Evolutionary conservation across 2,888 invertebrate species (phyloP), one percentile per base, ranked within the genome.

Genomic region (Cryptus viduatorius): DNA sequence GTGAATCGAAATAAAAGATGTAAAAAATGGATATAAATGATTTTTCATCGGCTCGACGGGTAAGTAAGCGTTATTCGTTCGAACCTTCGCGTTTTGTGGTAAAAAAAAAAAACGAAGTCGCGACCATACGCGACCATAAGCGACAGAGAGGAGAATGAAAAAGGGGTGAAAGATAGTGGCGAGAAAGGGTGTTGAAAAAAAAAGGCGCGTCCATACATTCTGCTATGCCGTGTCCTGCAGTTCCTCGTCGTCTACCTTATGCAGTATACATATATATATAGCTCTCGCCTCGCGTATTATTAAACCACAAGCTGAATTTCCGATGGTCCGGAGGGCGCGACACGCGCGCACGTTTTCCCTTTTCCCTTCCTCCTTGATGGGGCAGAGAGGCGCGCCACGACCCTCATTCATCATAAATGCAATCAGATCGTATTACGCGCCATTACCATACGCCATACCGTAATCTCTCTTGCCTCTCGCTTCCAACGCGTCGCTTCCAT

Each of bases 351-450:
- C 79, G 82, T 59, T 50, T 31, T 56, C 65, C 67, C 69, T 44
- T 71, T n/a, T 79, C 67, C 48, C 82, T 37, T 71, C 56, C 65
- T 56, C 48, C 53, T n/a, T 50, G 24, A 37, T 65, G 37, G 79
- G 79, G 64, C 56, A 68, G 78, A 68, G 78, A 61, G 44, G 79
- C 77, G 65, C 86, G 84, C 84, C 86, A 76, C 86, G 82, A 87
- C 87, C 87, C 88, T 88, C 90, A 88, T 89, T 89, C 90, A 89
- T 90, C 90, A 89, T 90, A 89, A 90, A 89, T 87, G 90, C 90
- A 90, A 91, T 91, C 90, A 88, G 90, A 90, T 90, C 90, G 90
- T 89, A 91, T 91, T 91, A 90, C 90, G 88, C 88, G 88, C 89
- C 88, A 91, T 91, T 90, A 90, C 88, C 90, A 90, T 90, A 88